Conservation (phyloP, 1,140 invertebrate species). For the Neodiprion pinetum region DNA sequence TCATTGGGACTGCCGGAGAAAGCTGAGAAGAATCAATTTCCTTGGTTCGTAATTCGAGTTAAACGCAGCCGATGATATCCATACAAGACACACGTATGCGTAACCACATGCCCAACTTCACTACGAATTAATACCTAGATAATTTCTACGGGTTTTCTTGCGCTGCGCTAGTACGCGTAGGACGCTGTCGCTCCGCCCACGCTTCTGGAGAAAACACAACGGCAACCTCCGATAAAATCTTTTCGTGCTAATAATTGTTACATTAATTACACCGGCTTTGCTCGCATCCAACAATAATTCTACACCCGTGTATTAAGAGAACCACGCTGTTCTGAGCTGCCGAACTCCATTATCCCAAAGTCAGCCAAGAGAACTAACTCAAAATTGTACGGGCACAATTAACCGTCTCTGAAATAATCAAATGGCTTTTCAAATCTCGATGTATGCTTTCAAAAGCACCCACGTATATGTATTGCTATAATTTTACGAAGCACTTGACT, state of each 20-base stretch:
- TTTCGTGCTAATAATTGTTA: slow-evolving; percentile 47
- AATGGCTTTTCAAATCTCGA: too few species aligned
- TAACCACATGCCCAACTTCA: not conserved
- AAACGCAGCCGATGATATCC: not conserved
- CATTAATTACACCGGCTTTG: slow-evolving; percentile 39
- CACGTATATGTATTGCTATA: too few species aligned
- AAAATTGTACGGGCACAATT: not conserved
- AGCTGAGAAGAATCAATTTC: slow-evolving; percentile 37
- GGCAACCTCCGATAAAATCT: slow-evolving; percentile 37
- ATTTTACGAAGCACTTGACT: too few species aligned
- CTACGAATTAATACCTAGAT: not conserved
- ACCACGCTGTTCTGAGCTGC: not conserved
- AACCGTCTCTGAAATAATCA: not conserved
- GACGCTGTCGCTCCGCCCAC: not conserved
- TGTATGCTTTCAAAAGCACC: too few species aligned
- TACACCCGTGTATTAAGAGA: slow-evolving; percentile 30
- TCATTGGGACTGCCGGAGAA: slow-evolving; percentile 24
- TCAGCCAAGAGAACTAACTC: not conserved
- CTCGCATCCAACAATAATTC: slow-evolving; percentile 31
- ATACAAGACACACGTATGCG: not conserved
- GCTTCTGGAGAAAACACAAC: slow-evolving; percentile 37
- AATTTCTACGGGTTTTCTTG: not conserved
- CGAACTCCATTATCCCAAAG: not conserved
- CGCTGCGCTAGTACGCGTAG: not conserved
- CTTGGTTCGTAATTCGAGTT: slow-evolving; percentile 25